Evolutionary conservation across 2,888 invertebrate genomes (phyloP).

Genomic region (Synergus umbraculus): DNA sequence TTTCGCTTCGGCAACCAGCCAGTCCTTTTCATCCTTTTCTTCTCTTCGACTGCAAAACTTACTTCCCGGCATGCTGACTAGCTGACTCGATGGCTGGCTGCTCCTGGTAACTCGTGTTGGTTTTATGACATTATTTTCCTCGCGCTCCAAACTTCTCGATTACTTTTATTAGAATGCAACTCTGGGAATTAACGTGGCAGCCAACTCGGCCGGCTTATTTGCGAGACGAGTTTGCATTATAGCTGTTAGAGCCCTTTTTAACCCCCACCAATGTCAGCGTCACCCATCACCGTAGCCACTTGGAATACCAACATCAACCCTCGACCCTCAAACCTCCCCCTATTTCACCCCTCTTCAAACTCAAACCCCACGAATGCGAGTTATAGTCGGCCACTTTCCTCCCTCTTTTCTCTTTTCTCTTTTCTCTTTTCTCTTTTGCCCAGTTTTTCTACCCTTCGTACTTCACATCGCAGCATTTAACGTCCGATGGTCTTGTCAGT

Average conservation of each 20-base stretch:
- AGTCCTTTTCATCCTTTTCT: constrained; percentile 49
- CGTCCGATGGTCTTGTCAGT: constrained; percentile 35
- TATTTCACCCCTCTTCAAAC: not conserved
- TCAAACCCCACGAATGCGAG: constrained; percentile 22
- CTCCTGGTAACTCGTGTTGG: constrained; percentile 51
- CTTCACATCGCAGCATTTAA: constrained; percentile 34
- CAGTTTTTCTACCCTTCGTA: constrained; percentile 28
- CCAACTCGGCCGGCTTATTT: constrained; percentile 29
- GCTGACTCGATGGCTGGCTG: constrained; percentile 55
- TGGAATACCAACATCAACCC: constrained; percentile 11
- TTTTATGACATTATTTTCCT: constrained; percentile 70
- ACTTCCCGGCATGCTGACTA: constrained; percentile 55
- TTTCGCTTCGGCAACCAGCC: constrained; percentile 57
- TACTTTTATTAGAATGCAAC: constrained; percentile 71
- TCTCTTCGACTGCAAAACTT: constrained; percentile 55
- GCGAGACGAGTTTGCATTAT: constrained; percentile 31
- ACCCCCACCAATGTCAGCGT: constrained; percentile 11
- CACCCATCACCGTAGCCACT: constrained; percentile 25
- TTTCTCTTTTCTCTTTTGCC: not conserved
- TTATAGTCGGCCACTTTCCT: constrained; percentile 35
- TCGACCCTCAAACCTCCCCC: not conserved
- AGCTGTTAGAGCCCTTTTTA: not conserved
- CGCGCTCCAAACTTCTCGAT: constrained; percentile 68
- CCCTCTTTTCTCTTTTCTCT: not conserved
- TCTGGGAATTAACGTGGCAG: constrained; percentile 49